Conservation (phyloP, 2,113 vertebrate species). For the Crotophaga sulcirostris region DNA sequence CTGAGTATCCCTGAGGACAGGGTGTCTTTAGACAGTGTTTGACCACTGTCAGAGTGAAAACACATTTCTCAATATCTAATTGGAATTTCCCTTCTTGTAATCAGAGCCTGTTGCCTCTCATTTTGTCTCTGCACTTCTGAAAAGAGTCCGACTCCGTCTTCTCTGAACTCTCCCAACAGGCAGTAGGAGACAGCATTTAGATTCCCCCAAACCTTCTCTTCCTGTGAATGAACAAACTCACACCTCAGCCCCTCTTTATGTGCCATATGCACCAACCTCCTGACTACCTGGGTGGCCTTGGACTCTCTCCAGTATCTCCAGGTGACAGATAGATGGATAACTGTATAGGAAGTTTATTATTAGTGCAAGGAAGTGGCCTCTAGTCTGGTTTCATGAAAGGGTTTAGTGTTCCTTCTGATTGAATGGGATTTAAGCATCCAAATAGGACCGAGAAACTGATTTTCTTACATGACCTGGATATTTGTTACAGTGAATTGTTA, state of each 20-base stretch:
- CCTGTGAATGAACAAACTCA: neutral
- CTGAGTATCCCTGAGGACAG: neutral
- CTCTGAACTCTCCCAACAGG: neutral
- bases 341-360: neutral
- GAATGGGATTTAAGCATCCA: neutral
- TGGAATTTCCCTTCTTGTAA: neutral
- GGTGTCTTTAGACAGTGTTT: neutral
- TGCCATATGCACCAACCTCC: neutral
- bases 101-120: neutral
- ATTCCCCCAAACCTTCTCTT: neutral
- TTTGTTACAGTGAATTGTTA: neutral
- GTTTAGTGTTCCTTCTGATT: neutral
- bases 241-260: neutral
- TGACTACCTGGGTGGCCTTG: neutral
- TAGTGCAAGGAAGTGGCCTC: neutral
- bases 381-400: neutral
- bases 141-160: neutral
- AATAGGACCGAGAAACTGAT: neutral
- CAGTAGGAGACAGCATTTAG: neutral
- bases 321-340: neutral
- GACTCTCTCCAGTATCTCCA: neutral
- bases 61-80: neutral
- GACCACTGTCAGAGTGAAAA: neutral
- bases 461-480: neutral
- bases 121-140: neutral